Evolutionary conservation across 37 sponge, comb jelly and placozoan genomes (phyloP).

Genomic region (Ephydatia muelleri): DNA sequence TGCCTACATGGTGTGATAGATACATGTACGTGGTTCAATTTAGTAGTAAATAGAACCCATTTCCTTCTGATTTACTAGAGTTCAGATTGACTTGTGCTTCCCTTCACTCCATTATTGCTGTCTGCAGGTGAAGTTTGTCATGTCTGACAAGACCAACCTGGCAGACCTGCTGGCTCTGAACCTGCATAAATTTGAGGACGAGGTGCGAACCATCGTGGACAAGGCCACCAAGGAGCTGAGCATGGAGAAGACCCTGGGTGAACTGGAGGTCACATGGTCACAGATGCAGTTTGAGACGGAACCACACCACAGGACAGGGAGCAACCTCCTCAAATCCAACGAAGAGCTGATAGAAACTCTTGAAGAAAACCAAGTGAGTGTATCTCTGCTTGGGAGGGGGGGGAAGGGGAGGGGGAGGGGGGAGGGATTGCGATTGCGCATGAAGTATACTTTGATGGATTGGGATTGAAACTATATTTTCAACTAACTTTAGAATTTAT

Average conservation of each 20-base stretch:
- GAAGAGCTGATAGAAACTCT: constrained; percentile 98
- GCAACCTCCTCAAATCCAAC: constrained; percentile 71
- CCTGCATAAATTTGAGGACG: constrained; percentile 98
- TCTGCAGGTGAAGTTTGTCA: constrained; percentile 90
- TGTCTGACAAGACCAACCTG: constrained; percentile 94
- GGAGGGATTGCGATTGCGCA: too few relatives aligned
- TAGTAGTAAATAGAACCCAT: too few relatives aligned
- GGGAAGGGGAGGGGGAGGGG: too few relatives aligned
- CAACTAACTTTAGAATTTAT: too few relatives aligned
- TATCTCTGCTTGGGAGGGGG: too few relatives aligned
- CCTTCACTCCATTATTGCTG: background rate
- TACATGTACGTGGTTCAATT: too few relatives aligned
- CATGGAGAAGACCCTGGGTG: constrained; percentile 98
- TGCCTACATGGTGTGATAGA: too few relatives aligned
- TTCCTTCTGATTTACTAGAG: too few relatives aligned
- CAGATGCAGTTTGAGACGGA: constrained; percentile 97
- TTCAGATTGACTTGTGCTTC: too few relatives aligned
- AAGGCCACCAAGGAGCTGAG: constrained; percentile 97
- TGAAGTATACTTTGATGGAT: too few relatives aligned
- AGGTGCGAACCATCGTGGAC: constrained; percentile 96
- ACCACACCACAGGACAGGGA: constrained; percentile 75
- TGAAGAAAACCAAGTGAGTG: constrained; percentile 95
- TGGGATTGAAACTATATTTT: too few relatives aligned
- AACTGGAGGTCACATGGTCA: constrained; percentile 93
- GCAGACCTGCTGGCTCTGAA: constrained; percentile 94